phyloP scores from a whole-genome alignment of 1,140 invertebrate genomes.

The Drosophila ogumai region DNA sequence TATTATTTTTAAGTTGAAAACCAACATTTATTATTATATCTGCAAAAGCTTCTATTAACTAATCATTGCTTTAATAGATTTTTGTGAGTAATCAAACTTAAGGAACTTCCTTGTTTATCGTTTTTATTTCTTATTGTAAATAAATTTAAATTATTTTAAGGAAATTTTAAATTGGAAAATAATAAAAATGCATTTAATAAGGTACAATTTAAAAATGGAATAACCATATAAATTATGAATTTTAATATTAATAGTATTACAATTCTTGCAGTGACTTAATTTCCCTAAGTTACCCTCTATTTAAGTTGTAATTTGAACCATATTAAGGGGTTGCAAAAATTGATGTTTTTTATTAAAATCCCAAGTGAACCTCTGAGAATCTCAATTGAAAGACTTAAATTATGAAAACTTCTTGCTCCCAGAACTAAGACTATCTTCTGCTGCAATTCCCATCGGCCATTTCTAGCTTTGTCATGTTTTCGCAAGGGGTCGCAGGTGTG shows the following conservation, averaged over 20 bases:
- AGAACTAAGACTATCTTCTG: background rate
- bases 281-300: background rate
- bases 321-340: background rate
- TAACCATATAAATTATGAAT: background rate
- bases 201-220: no score
- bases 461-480: slow-evolving; percentile 12
- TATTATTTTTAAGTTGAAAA: background rate
- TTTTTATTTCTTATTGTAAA: background rate
- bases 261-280: background rate
- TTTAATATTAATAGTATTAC: background rate
- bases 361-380: background rate
- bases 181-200: no score
- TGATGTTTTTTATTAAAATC: background rate
- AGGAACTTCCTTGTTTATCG: no score
- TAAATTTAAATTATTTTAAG: background rate
- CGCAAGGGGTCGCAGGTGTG: background rate
- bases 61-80: no score
- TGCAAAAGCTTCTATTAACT: no score
- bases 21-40: background rate
- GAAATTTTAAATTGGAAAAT: no score
- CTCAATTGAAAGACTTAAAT: background rate
- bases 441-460: slow-evolving; percentile 1
- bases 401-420: background rate
- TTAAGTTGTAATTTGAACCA: background rate
- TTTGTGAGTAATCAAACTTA: no score